Evolutionary conservation across 2,113 vertebrate genomes (phyloP), one percentile per base, ranked within the genome.

Genomic region (Hylia prasina): DNA sequence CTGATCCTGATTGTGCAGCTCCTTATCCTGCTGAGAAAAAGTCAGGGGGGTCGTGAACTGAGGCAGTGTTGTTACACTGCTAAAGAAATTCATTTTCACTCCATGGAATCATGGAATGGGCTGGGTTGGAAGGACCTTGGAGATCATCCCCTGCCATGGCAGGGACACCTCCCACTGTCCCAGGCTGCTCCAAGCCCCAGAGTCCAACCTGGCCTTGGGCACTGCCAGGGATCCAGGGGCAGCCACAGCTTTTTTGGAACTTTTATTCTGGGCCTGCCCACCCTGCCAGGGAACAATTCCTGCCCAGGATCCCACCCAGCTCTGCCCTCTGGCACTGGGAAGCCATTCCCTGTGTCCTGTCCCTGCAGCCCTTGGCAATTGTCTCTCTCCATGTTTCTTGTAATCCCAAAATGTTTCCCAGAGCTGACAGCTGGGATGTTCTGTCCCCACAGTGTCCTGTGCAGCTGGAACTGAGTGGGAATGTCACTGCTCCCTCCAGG

Each of bases 231-330:
- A 63, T 65, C 31, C 76, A 79, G 76, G 39, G 58, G 75, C 75
- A 78, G 57, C 75, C 75, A 7, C 75, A n/a, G 75, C 77, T 45
- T 9, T 33, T 66, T n/a, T 81, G 78, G 77, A 7, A 6, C 45
- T 7, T 4, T 40, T 4, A 6, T 12, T 2, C n/a, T 66, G 56
- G 31, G 9, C 37, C 53, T 70, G 0, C 31, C 9, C 80, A 61
- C 39, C 57, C 33, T 71, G 1, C 18, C 58, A 64, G 81, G 27
- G 11, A 84, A 22, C 33, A 54, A 73, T 39, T 54, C n/a, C 68
- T 45, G 0, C 21, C 61, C 63, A 12, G 44, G 0, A 15, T 51
- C 54, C 72, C 64, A 39, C 0, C 54, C 3, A 45, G 0, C 45
- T 28, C 64, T 23, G 22, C 22, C 44, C 31, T 56, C 31, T 5